Evolutionary conservation across 2,888 invertebrate genomes (phyloP).

Genomic region (Drosophila acutilabella): DNA sequence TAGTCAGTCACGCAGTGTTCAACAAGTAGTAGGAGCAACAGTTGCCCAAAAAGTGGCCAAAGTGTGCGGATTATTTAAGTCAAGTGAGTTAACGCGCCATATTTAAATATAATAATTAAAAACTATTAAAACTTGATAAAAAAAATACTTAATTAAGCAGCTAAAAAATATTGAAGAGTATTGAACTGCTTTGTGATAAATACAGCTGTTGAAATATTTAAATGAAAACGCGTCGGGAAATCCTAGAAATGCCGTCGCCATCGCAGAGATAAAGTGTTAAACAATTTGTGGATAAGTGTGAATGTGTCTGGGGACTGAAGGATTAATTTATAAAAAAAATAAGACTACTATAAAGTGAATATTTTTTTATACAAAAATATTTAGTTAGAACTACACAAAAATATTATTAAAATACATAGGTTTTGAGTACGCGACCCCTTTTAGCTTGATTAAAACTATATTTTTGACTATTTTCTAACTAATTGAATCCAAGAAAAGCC

Average conservation of each 20-base stretch:
- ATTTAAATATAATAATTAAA: neutral
- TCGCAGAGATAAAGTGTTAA: constrained; percentile 28
- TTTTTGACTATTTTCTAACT: constrained; percentile 13
- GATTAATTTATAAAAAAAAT: no score
- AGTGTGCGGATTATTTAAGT: constrained; percentile 15
- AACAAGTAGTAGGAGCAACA: constrained; percentile 84
- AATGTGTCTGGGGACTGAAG: neutral
- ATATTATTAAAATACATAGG: no score
- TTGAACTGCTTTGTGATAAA: neutral
- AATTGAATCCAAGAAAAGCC: no score
- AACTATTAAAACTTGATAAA: neutral
- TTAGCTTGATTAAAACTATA: constrained; percentile 2
- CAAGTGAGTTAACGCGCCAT: constrained; percentile 39
- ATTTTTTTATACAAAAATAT: no score
- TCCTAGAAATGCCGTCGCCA: constrained; percentile 74
- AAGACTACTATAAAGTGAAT: no score
- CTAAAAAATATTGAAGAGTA: neutral
- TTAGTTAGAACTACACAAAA: no score
- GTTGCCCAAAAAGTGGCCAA: constrained; percentile 59
- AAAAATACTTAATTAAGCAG: neutral
- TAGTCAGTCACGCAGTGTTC: constrained; percentile 83
- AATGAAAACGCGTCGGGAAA: constrained; percentile 53
- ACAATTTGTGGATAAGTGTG: constrained; percentile 13
- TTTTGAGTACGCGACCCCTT: no score
- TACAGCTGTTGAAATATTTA: neutral